Conservation (phyloP, 2,888 invertebrate species). For the Willowsia nigromaculata region DNA sequence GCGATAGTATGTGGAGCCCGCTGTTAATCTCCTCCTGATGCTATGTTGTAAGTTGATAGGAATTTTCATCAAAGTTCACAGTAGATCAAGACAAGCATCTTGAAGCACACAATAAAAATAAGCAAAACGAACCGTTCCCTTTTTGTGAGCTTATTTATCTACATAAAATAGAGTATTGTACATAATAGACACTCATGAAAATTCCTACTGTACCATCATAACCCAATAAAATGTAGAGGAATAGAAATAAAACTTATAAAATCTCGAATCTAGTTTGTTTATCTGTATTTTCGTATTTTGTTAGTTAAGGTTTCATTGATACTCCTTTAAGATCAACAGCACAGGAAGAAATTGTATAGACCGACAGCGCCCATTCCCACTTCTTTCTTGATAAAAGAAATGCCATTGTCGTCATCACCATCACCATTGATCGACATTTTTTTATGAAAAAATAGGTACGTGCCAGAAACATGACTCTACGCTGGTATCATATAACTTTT, state of each 20-base stretch:
- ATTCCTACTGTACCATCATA: not conserved
- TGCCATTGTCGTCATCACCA: not conserved
- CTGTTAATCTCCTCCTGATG: not conserved
- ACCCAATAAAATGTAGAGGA: not conserved
- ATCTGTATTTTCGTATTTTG: slow-evolving; percentile 51
- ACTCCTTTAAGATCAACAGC: slow-evolving; percentile 47
- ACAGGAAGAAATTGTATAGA: slow-evolving; percentile 20
- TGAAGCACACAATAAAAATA: not conserved
- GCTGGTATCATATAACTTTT: not conserved
- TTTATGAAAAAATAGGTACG: no score
- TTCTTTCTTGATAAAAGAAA: not conserved
- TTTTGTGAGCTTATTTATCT: slow-evolving; percentile 10
- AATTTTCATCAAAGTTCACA: slow-evolving; percentile 19
- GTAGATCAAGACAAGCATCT: slow-evolving; percentile 13
- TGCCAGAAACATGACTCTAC: slow-evolving; percentile 1
- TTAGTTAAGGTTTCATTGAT: slow-evolving; percentile 65
- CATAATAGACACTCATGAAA: not conserved
- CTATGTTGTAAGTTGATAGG: not conserved
- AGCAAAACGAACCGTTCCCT: not conserved
- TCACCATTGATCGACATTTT: no score
- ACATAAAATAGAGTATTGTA: not conserved
- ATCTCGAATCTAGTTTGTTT: slow-evolving; percentile 56
- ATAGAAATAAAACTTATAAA: slow-evolving; percentile 1
- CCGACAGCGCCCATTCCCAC: slow-evolving; percentile 28
- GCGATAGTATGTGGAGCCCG: not conserved